Conservation (phyloP, 2,888 invertebrate genomes). For the Drosophila anomalipes region DNA sequence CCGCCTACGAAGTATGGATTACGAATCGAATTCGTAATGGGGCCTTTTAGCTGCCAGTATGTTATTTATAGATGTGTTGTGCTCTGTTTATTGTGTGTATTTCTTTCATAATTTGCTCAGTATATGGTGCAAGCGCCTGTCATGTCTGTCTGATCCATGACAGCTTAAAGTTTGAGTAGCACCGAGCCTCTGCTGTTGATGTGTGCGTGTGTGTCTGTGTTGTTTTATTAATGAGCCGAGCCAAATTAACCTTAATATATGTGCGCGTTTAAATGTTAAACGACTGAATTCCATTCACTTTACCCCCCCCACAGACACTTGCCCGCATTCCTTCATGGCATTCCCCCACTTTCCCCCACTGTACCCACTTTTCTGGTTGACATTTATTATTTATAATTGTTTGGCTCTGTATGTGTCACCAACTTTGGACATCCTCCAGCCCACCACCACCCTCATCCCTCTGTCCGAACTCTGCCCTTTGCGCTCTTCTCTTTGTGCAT, state of each 20-base stretch:
- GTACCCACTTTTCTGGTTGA: conserved; percentile 26
- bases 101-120: conserved; percentile 71
- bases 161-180: conserved; percentile 55
- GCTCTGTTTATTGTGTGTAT: conserved; percentile 66
- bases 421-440: conserved; percentile 32
- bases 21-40: not conserved
- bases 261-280: conserved; percentile 41
- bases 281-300: conserved; percentile 25
- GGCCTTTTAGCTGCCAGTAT: not conserved
- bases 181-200: conserved; percentile 19
- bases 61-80: conserved; percentile 71
- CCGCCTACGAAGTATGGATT: not conserved
- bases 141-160: conserved; percentile 21
- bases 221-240: conserved; percentile 77
- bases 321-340: conserved; percentile 4
- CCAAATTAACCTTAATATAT: conserved; percentile 77
- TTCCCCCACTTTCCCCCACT: not conserved
- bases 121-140: conserved; percentile 67
- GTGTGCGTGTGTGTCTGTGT: conserved; percentile 6
- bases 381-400: conserved; percentile 81
- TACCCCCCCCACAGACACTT: conserved; percentile 4
- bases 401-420: conserved; percentile 59
- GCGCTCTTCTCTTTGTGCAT: conserved; percentile 64
- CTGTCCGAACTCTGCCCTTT: not conserved
- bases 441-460: not conserved